A percentile compares a stretch with the other conserved stretches of the same genome.
Evolutionary conservation across 2,888 invertebrate species (phyloP).

Genomic region (Apamea sordens): DNA sequence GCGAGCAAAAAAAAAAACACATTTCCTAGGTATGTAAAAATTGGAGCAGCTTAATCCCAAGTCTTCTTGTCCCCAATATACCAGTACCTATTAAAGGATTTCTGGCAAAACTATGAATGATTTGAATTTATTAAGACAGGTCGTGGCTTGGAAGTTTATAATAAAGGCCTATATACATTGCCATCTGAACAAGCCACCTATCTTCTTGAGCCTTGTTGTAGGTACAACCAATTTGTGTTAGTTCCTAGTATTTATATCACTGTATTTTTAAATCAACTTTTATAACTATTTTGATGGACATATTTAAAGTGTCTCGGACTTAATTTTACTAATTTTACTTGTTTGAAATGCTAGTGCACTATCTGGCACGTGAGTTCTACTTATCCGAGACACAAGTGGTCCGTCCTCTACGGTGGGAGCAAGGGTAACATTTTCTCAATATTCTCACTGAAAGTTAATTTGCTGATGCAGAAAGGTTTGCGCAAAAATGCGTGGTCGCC

Average conservation of each 20-base stretch:
- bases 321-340: background rate
- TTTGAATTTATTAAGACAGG: background rate
- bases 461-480: conserved; percentile 52
- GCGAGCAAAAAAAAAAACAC: no score
- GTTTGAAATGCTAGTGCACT: background rate
- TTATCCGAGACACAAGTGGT: background rate
- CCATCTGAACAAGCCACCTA: no score
- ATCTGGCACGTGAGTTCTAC: background rate
- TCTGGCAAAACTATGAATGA: background rate
- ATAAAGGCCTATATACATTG: background rate
- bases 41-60: background rate
- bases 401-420: background rate
- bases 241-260: no score
- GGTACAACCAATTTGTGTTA: background rate
- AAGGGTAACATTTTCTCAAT: conserved; percentile 31
- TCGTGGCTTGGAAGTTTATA: background rate
- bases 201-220: no score
- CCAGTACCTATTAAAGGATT: background rate
- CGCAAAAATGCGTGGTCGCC: conserved; percentile 36
- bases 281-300: background rate
- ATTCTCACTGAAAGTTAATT: conserved; percentile 42
- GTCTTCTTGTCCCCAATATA: background rate
- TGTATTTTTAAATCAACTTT: background rate
- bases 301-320: background rate
- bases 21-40: no score